Percentiles rank a stretch among this genome's conserved stretches.
phyloP scores from a whole-genome alignment of 2,113 vertebrate species.

The Takifugu flavidus region DNA sequence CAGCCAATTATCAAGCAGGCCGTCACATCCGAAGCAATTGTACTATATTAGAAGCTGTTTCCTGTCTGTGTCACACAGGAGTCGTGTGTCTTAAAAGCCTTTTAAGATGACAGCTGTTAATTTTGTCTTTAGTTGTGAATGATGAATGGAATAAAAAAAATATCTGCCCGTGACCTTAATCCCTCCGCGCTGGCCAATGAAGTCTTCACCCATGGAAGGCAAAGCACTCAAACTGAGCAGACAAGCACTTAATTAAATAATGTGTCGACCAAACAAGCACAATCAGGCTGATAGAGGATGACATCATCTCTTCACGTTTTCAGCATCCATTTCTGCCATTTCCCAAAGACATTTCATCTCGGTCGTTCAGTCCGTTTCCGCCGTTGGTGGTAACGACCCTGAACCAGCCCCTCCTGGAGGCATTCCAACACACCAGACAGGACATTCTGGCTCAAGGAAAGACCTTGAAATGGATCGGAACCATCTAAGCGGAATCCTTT shows the following conservation, averaged over 20 bases:
- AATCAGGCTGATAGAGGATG: constrained; percentile 38
- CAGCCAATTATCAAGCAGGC: constrained; percentile 3
- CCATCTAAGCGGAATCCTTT: neutral
- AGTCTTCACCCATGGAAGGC: constrained; percentile 30
- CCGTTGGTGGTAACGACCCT: too few species aligned
- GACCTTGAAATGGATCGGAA: neutral
- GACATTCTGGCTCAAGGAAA: neutral
- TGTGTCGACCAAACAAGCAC: constrained; percentile 7
- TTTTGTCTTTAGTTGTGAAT: neutral
- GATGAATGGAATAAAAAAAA: neutral
- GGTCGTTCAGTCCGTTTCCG: too few species aligned
- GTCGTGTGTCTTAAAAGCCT: neutral
- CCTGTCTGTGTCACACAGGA: constrained; percentile 2
- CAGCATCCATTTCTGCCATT: constrained; percentile 21
- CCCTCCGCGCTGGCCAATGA: constrained; percentile 9
- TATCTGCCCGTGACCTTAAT: neutral
- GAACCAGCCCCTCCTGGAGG: too few species aligned
- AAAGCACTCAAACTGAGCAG: constrained; percentile 24
- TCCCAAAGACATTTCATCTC: neutral
- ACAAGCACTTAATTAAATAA: constrained; percentile 42
- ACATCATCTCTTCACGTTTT: constrained; percentile 37
- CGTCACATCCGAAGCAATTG: constrained; percentile 23
- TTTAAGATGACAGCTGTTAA: constrained; percentile 3
- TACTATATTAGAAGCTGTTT: constrained; percentile 10
- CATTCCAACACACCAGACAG: too few species aligned